Base-by-base conservation (phyloP, 35 echinoderm and acorn worm species). In the Lytechinus variegatus region DNA sequence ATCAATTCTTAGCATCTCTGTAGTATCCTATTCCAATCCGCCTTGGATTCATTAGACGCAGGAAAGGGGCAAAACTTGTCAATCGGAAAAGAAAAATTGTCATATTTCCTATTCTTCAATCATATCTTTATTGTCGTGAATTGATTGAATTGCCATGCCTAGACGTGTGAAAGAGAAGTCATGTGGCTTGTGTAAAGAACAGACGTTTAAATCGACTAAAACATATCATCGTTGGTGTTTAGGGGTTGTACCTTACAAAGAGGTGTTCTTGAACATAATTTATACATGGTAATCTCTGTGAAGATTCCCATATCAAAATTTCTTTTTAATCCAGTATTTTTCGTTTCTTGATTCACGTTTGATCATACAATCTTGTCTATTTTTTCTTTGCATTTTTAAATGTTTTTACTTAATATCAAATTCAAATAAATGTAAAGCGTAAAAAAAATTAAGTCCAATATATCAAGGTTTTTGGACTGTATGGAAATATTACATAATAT, bases 41-140 rank as follows among this genome's bases (percentile, higher is more conserved):
- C 10, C 52, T 54, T 90, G 88, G 52, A 90, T 52, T 28, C n/a
- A 54, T 90, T 90, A 90, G 52, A 54, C 21, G 52, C 29, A 44
- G 88, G 88, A 90, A 90, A 54, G 88, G 88, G 88, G 88, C 29
- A 52, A 90, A 90, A 90, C 29, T 90, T 54, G 88, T 90, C 28
- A n/a, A 90, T 90, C 29, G 88, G 88, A 54, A 90, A 90, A 44
- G 29, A 44, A 44, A 44, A 90, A 90, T 90, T 54, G 88, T 90
- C 88, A 90, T 90, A 90, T 90, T 90, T 90, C 88, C 88, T 44
- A 33, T 52, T 79, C 88, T 27, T 54, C 88, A 90, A 90, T 90
- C 28, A 90, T 90, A 90, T 90, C 88, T 90, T 90, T 90, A 90
- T 90, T 90, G 88, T 90, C n/a, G 66, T 79, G 66, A 79, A 79